Evolutionary conservation across 2,888 invertebrate species (phyloP).

Genomic region (Microchrysa polita): DNA sequence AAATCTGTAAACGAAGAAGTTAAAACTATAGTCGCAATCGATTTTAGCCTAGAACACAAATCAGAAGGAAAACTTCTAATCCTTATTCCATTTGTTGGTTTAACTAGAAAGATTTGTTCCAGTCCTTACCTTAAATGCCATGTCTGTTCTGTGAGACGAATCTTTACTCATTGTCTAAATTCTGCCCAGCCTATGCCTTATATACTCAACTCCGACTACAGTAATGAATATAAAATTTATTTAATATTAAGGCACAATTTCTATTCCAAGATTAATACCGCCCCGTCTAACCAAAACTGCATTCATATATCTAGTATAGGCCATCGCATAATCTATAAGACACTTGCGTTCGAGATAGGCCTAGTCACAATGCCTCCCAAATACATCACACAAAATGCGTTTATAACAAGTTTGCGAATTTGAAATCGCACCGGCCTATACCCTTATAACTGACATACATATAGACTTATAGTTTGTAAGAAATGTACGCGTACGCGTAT

Average conservation of each 20-base stretch:
- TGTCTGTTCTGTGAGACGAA: slow-evolving; percentile 61
- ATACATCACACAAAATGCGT: slow-evolving; percentile 22
- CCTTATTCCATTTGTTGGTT: too few species aligned
- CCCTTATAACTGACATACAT: neutral
- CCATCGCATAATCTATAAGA: neutral
- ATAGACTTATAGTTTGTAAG: neutral
- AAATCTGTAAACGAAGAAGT: slow-evolving; percentile 29
- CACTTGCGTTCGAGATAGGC: slow-evolving; percentile 6
- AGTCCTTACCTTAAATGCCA: slow-evolving; percentile 61
- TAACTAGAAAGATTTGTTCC: neutral
- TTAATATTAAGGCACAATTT: slow-evolving; percentile 45
- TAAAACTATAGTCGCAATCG: too few species aligned
- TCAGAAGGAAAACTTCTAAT: too few species aligned
- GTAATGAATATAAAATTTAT: slow-evolving; percentile 43
- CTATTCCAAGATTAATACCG: slow-evolving; percentile 40
- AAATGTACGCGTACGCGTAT: neutral
- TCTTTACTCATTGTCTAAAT: slow-evolving; percentile 59
- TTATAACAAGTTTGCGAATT: slow-evolving; percentile 19
- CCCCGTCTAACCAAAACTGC: slow-evolving; percentile 15
- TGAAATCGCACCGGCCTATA: neutral
- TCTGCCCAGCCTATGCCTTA: slow-evolving; percentile 46
- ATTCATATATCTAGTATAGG: slow-evolving; percentile 4
- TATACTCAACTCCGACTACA: slow-evolving; percentile 46
- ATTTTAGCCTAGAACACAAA: too few species aligned
- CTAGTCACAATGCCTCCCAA: slow-evolving; percentile 16